Conservation (phyloP, 2,113 vertebrate genomes). For the Loxodonta africana region DNA sequence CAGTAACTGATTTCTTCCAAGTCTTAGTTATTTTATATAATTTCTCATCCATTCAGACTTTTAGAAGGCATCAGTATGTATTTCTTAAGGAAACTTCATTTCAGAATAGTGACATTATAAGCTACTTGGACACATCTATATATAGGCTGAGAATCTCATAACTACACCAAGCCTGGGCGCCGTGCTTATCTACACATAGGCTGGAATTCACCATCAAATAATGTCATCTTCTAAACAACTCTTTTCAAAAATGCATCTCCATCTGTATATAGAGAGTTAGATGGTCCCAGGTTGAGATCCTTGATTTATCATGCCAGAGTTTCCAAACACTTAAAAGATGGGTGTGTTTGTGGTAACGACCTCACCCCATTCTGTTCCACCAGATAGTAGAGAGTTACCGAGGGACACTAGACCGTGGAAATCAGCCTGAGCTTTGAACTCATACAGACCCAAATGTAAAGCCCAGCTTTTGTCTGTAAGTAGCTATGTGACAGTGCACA, state of each 20-base stretch:
- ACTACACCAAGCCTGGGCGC: neutral
- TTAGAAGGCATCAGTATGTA: neutral
- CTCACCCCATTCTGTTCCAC: neutral
- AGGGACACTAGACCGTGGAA: neutral
- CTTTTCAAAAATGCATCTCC: neutral
- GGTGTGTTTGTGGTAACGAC: neutral
- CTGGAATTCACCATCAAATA: neutral
- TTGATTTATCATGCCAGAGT: neutral
- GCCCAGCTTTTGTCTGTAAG: neutral
- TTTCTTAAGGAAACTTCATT: conserved; percentile 1
- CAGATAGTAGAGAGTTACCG: neutral
- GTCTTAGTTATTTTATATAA: neutral
- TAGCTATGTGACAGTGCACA: accelerated
- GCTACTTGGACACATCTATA: neutral
- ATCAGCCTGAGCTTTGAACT: neutral
- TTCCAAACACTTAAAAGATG: neutral
- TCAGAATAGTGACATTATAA: neutral
- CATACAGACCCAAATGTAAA: neutral
- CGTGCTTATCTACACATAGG: too few relatives aligned
- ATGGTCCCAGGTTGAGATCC: neutral
- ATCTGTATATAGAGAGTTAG: neutral
- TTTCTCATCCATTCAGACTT: neutral
- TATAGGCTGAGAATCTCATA: neutral
- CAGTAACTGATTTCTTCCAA: neutral
- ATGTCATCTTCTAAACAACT: neutral